phyloP scores from a whole-genome alignment of 2,113 vertebrate species.

The Tetraodon nigroviridis region DNA sequence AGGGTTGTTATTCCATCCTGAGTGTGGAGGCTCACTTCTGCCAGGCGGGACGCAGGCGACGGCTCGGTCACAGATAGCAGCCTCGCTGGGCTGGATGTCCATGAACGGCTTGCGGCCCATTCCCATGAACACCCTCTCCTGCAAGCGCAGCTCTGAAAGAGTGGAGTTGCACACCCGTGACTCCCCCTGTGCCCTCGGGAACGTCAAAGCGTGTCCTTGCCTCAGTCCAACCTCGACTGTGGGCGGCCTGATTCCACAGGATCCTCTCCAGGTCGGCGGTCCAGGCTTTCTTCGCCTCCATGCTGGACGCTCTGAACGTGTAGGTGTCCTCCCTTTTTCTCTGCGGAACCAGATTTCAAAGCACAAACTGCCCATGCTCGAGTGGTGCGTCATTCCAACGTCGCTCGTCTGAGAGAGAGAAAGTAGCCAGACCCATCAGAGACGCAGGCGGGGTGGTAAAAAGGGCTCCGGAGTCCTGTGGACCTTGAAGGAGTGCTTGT shows the following conservation, averaged over 20 bases:
- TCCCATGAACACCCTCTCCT: slow-evolving; percentile 80
- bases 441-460: neutral
- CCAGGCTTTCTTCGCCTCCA: slow-evolving; percentile 74
- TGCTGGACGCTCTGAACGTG: slow-evolving; percentile 61
- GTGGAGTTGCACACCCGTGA: neutral
- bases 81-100: slow-evolving; percentile 76
- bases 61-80: slow-evolving; percentile 72
- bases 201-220: neutral
- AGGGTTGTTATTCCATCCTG: neutral
- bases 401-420: slow-evolving; percentile 68
- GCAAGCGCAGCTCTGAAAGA: slow-evolving; percentile 73
- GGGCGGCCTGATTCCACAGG: slow-evolving; percentile 75
- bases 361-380: slow-evolving; percentile 61
- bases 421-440: slow-evolving; percentile 2
- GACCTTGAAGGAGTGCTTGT: slow-evolving; percentile 82
- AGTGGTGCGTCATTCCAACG: slow-evolving; percentile 76
- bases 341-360: slow-evolving; percentile 79
- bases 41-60: slow-evolving; percentile 56
- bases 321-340: slow-evolving; percentile 77
- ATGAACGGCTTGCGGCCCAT: slow-evolving; percentile 74
- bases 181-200: neutral
- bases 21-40: slow-evolving; percentile 61
- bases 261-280: slow-evolving; percentile 75
- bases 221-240: slow-evolving; percentile 62
- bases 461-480: neutral